phyloP scores from a whole-genome alignment of 2,888 invertebrate species.

The Pristionchus arcanus region DNA sequence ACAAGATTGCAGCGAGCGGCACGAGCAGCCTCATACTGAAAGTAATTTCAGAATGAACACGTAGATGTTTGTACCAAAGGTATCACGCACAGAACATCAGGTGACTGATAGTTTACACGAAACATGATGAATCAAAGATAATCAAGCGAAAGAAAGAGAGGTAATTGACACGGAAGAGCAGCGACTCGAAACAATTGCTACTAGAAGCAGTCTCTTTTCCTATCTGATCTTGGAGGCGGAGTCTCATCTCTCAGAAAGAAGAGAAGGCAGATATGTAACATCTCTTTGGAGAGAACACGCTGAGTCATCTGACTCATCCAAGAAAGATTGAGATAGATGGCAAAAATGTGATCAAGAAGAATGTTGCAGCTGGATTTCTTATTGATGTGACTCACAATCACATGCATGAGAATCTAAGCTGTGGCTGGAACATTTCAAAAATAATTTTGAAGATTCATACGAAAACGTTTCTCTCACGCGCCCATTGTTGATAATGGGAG shows the following conservation, averaged over 20 bases:
- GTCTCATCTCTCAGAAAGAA: neutral
- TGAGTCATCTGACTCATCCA: neutral
- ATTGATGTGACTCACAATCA: slow-evolving; percentile 20
- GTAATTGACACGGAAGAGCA: neutral
- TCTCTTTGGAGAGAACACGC: slow-evolving; percentile 23
- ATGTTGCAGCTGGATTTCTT: neutral
- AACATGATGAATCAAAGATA: neutral
- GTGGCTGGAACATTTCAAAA: neutral
- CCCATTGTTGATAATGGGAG: neutral
- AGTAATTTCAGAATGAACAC: neutral
- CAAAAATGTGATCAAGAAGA: neutral
- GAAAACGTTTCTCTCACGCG: neutral
- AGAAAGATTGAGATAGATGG: neutral
- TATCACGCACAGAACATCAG: neutral
- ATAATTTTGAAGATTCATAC: neutral
- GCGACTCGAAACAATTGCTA: slow-evolving; percentile 7
- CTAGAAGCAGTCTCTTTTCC: neutral
- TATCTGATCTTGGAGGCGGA: slow-evolving; percentile 28
- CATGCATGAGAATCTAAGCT: neutral
- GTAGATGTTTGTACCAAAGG: neutral
- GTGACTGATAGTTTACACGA: neutral
- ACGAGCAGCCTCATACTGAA: slow-evolving; percentile 44
- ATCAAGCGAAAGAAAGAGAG: neutral
- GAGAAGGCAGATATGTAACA: neutral
- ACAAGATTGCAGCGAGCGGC: slow-evolving; percentile 37